Percentiles rank a stretch among this genome's conserved stretches.
Conservation (phyloP, 2,113 vertebrate species). For the Ciconia boyciana region DNA sequence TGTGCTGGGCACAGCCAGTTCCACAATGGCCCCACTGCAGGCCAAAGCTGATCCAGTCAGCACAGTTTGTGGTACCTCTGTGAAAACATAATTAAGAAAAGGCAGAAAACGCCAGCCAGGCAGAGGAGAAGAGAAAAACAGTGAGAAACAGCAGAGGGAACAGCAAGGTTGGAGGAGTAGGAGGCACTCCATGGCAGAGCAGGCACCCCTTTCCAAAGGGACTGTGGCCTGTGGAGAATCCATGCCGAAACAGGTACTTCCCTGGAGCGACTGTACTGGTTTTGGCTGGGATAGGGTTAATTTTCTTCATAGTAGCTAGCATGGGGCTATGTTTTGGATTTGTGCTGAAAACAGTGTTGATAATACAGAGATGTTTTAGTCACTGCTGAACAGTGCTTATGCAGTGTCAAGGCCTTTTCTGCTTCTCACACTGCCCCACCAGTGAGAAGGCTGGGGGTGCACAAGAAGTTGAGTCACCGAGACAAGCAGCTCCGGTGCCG, state of each 20-base stretch:
- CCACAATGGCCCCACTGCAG: neutral
- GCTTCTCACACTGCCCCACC: accelerated
- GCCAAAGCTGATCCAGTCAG: neutral
- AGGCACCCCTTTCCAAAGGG: neutral
- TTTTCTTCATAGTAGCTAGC: neutral
- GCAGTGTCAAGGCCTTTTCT: neutral
- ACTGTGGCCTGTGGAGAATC: neutral
- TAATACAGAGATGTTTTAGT: neutral
- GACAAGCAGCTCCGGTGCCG: too few relatives aligned
- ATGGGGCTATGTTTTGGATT: neutral
- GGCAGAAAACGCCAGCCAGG: neutral
- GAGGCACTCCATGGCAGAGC: neutral
- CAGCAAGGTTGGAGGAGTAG: neutral
- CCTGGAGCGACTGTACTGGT: neutral
- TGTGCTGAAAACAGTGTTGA: neutral
- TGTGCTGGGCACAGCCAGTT: neutral
- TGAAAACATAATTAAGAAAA: neutral
- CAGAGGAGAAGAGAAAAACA: neutral
- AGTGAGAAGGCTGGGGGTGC: neutral
- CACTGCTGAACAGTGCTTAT: neutral
- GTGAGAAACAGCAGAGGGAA: neutral
- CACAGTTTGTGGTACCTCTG: neutral
- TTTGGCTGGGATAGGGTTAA: neutral
- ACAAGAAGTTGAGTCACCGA: neutral
- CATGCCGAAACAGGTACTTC: neutral